A percentile compares a stretch with the other conserved stretches of the same genome.
Conservation (phyloP, 2,888 invertebrate species). For the Trissolcus brochymenae region DNA sequence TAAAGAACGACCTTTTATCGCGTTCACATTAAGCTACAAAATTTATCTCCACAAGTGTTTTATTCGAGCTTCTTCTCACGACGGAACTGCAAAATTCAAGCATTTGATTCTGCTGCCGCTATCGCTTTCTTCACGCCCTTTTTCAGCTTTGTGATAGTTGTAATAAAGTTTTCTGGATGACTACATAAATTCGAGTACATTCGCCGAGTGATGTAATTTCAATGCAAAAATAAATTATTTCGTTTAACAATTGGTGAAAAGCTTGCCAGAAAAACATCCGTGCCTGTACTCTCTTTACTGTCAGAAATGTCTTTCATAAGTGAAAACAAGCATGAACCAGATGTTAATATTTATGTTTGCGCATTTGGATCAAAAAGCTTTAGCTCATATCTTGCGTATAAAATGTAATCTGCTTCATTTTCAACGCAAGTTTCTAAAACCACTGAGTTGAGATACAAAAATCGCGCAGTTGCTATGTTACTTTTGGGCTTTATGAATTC, state of each 20-base stretch:
- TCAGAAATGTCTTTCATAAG: conserved; percentile 14
- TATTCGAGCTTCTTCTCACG: conserved; percentile 3
- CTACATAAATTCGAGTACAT: background rate
- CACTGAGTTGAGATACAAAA: no score
- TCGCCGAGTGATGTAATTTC: background rate
- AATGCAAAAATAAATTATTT: conserved; percentile 17
- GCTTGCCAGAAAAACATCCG: conserved; percentile 4
- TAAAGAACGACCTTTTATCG: conserved; percentile 9
- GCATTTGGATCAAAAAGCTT: conserved; percentile 13
- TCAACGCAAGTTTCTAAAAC: conserved; percentile 6
- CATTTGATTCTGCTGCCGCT: conserved; percentile 12
- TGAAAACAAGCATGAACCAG: conserved; percentile 22
- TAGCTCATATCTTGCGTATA: conserved; percentile 7
- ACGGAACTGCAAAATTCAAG: conserved; percentile 8
- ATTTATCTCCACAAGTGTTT: conserved; percentile 2
- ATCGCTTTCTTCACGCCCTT: no score
- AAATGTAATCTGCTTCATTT: conserved; percentile 9
- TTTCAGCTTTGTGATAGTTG: background rate
- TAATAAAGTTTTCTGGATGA: background rate
- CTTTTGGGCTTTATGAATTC: no score
- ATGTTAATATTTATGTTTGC: conserved; percentile 22
- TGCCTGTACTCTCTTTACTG: conserved; percentile 12
- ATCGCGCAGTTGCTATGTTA: no score
- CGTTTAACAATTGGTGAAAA: conserved; percentile 13
- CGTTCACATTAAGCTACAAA: conserved; percentile 8